Conservation (phyloP, 2,888 invertebrate genomes). For the Temnothorax rugatulus region DNA sequence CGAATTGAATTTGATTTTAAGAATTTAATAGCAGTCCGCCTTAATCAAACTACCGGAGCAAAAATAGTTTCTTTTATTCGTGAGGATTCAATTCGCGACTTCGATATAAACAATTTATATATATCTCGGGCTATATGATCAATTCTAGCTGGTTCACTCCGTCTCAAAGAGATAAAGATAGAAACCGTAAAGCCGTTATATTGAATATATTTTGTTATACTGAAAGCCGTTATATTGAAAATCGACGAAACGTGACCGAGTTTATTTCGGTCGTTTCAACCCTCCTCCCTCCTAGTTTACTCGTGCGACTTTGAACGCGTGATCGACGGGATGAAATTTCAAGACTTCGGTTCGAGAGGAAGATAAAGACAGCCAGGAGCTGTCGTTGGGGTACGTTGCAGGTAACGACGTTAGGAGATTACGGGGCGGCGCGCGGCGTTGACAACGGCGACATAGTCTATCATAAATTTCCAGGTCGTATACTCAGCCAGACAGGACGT, state of each 20-base stretch:
- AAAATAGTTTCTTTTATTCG: not conserved
- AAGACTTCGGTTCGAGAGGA: not conserved
- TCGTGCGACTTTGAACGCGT: constrained; percentile 47
- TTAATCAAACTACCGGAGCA: not conserved
- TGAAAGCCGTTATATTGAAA: constrained; percentile 47
- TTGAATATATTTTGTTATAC: constrained; percentile 2
- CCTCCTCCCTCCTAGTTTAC: not conserved
- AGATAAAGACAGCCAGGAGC: constrained; percentile 47
- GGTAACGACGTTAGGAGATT: constrained; percentile 65
- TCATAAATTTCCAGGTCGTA: constrained; percentile 70
- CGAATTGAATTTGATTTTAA: constrained; percentile 18
- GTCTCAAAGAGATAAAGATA: constrained; percentile 1
- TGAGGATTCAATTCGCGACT: not conserved
- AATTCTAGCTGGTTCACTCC: constrained; percentile 7
- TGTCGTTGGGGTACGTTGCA: constrained; percentile 45
- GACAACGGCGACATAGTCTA: constrained; percentile 55
- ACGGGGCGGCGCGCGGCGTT: constrained; percentile 49
- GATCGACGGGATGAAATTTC: constrained; percentile 63
- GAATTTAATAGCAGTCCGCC: constrained; percentile 17
- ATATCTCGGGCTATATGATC: not conserved
- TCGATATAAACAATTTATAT: constrained; percentile 9
- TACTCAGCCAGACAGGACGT: constrained; percentile 57
- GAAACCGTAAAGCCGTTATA: constrained; percentile 38
- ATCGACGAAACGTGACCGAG: constrained; percentile 15
- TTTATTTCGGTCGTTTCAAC: constrained; percentile 38